Base-by-base conservation (phyloP, 2,113 vertebrate species). In the Nerophis ophidion region DNA sequence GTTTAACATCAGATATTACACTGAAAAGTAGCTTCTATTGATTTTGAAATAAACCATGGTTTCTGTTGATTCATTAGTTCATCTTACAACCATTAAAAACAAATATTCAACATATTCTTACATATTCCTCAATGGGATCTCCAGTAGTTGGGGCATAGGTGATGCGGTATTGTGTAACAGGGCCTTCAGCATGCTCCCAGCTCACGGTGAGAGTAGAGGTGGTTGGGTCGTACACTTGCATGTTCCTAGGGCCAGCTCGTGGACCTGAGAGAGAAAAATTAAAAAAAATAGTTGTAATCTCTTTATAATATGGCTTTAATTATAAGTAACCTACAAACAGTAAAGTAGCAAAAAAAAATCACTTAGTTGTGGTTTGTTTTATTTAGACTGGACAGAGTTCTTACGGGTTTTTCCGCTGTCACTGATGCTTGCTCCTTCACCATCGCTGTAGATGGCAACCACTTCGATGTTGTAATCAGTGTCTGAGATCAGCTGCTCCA, bases 121-220 rank as follows among this genome's bases (percentile, higher is more conserved):
- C 97, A 46, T 90, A 93, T 91, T 96, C 96, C 70, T 98, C 95
- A 0, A 98, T 97, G 11, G 96, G 96, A 59, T 98, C 95, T 61
- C 97, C 97, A 48, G 89, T 89, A 5, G 91, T 95, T 48, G 90
- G 93, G 54, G 93, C 94, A 47, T 97, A 99, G 77, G 92, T 90
- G 49, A 99, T 94, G 68, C 92, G 91, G 64, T 98, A 99, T 34
- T 99, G 94, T 44, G 89, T 91, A 48, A 99, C 96, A 0, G 93
- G 93, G n/a, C 97, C 97, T 1, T 90, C 90, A 0, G 96, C 97
- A 11, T 93, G 95, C 63, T 98, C 95, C 97, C 97, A 99, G 74
- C 62, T 87, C 6, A 98, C 96, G 14, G 92, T 93, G 62, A 99
- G 92, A 57, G 92, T 94, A 11, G 89, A 96, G 65, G 95, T 97